Base-by-base conservation (phyloP, 2,797 vertebrate genomes). In the Zenarchopterus dispar region DNA sequence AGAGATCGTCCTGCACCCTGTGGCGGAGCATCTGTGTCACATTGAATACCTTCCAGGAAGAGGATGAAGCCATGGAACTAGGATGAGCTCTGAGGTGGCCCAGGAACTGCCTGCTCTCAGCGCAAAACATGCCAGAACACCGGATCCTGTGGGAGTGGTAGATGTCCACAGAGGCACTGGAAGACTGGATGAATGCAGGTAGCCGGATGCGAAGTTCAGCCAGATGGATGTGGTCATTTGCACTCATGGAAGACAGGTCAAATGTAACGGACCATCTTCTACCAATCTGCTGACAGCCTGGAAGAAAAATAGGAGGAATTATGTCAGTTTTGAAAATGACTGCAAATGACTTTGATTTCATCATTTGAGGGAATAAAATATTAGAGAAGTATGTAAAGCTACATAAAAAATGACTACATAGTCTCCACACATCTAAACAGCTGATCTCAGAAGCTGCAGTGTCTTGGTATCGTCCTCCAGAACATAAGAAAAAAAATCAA, bases 41-140 rank as follows among this genome's bases (percentile, higher is more conserved):
- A 67, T 96, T 94, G 42, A 96, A 93, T 36, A 96, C 89, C 58
- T 84, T 93, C 96, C 96, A 97, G 52, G 92, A 87, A 1, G 94
- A 90, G 0, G 67, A 50, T 4, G 84, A 82, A 1, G 21, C 19
- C 58, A 48, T 60, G 6, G 61, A 55, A 0, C 81, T 69, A 23
- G 89, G 81, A 2, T 54, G 75, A 39, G 81, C 83, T 0, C 53
- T 69, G 22, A 96, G 88, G 0, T 77, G 92, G 39, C 95, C 96
- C 57, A 97, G 78, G 56, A 94, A 79, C 45, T 93, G 68, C 21
- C 77, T 89, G 6, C 78, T 84, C 28, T 85, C 76, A 0, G 72
- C 3, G 1, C 93, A 95, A 61, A 50, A 22, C 0, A 4, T 16
- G 0, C 55, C 33, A 0, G 2, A 50, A 60, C 93, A 94, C 2